Evolutionary conservation across 2,888 invertebrate species (phyloP), one percentile per base, ranked within the genome.

Genomic region (Crossocerus cetratus): DNA sequence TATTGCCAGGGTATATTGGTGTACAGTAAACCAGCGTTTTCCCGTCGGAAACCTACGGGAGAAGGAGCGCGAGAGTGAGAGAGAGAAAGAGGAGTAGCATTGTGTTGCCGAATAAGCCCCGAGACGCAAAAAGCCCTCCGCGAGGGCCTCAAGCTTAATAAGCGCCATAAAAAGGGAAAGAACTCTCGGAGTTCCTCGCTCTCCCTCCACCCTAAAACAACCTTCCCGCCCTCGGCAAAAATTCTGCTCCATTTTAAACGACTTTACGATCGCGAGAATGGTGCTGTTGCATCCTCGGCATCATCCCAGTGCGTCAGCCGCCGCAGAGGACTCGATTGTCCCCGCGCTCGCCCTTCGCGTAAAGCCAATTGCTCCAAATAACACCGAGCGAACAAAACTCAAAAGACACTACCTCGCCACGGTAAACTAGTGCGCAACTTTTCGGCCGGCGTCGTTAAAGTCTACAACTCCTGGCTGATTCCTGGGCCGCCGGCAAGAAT

Each of bases 181-280:
- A 16, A 49, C 49, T 14, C 49, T 14, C 3, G 65, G 67, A 77
- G 65, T 66, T 65, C 53, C 56, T 61, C 74, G 13, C 65, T 42
- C 49, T 65, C 65, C 59, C 55, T 14, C n/a, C 22, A 60, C 65
- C 70, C 63, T 23, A 70, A 59, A 64, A 54, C 63, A 57, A 32
- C 57, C 65, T 62, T 74, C 68, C 74, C 65, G 61, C 68, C 54
- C 69, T 78, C 71, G 70, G 32, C 81, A 83, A 81, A 82, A 84
- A 75, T 77, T 76, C 32, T 86, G 82, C 81, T 86, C 84, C 69
- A 83, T 45, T 84, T 86, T 83, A 84, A 80, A 84, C 68, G 72
- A 83, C 81, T 81, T 70, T 79, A 71, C 69, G 77, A 80, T 74
- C 73, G 63, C 59, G 63, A 77, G 76, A 66, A 69, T 66, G 65